These are phyloP conservation scores for Andrena cerasifolii DNA, from an alignment of 1,140 invertebrate genomes.

Conservation along the genomic window DNA sequence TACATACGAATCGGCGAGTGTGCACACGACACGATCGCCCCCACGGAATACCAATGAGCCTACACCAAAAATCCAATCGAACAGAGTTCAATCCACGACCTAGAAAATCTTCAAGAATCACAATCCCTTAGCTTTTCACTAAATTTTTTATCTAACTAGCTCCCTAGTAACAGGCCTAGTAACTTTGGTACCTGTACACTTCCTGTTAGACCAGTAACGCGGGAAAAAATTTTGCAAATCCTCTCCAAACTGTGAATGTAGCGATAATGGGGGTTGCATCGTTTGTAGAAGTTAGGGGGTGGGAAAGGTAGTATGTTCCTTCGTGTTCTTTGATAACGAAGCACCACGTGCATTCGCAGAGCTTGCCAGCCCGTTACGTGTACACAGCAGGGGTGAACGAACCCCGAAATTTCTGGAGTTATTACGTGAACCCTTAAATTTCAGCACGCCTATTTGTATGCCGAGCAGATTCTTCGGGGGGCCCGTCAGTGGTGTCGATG, in stretches of 20 bases:
- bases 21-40: conserved; percentile 30
- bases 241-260: no score
- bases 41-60: conserved; percentile 26
- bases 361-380: not conserved
- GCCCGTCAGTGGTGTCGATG: conserved; percentile 59
- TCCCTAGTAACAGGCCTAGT: no score
- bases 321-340: no score
- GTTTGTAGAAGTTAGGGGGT: no score
- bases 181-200: no score
- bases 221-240: no score
- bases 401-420: conserved; percentile 40
- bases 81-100: not conserved
- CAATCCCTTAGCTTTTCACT: no score
- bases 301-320: no score
- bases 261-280: no score
- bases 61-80: not conserved
- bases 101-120: conserved; percentile 22
- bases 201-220: no score
- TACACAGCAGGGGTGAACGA: conserved; percentile 40
- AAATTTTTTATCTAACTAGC: no score
- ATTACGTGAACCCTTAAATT: conserved; percentile 52
- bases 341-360: not conserved
- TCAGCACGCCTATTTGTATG: conserved; percentile 58
- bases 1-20: conserved; percentile 31
- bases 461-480: conserved; percentile 46